Base-by-base conservation (phyloP, 2,113 vertebrate species). In the Tursiops truncatus region DNA sequence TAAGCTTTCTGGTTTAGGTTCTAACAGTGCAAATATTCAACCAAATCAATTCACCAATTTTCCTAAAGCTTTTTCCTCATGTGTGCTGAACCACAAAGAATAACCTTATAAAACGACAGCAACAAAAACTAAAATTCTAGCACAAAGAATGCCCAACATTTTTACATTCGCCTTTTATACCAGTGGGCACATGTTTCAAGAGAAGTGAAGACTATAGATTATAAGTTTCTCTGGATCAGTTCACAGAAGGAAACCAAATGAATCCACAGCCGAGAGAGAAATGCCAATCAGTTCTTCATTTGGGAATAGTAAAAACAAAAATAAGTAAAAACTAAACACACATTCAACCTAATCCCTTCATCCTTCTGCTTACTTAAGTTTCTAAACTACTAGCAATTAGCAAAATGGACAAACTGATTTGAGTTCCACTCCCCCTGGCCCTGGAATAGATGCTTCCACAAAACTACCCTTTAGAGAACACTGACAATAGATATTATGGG, bases 291-390 rank as follows among this genome's bases (percentile, higher is more conserved):
- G 15, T 63, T 83, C 81, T 94, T 89, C 33, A 80, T 82, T 44
- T 93, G 73, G 44, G n/a, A 94, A 79, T 18, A 74, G 73, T 79
- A 20, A 91, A 89, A 97, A 80, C 23, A 60, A 94, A 96, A 26
- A 85, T 31, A 31, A 88, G n/a, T 62, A 73, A 88, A 96, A 95
- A 56, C 14, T 74, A 97, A 88, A 89, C 23, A 23, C 17, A 88
- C 28, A 77, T 71, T 70, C 50, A 79, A 70, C 53, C 38, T 13
- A 86, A 92, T 68, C 62, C 58, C 73, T 91, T 96, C 71, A 77
- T 53, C 23, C 23, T 92, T 84, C n/a, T 87, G 68, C 53, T 83
- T 81, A 53, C 8, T 80, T 91, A 89, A 47, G 76, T 96, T 79
- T 17, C 26, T 82, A 76, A 77, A 77, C 33, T 11, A 84, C 60